These are phyloP conservation scores for Amphibalanus amphitrite DNA, from an alignment of 1,140 invertebrate species.

Conservation along the genomic window DNA sequence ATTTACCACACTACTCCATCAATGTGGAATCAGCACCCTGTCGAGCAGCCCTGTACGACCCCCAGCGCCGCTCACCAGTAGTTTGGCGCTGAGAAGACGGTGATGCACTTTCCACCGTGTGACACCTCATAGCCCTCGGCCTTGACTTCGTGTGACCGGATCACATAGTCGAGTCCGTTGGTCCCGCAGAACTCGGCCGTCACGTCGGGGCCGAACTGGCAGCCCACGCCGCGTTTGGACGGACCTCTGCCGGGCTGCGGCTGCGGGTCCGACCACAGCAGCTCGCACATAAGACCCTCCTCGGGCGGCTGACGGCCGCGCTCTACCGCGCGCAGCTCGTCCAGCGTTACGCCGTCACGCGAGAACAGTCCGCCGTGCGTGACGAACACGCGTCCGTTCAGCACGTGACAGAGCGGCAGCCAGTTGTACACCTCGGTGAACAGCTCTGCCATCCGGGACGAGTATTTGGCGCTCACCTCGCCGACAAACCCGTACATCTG, in stretches of 20 bases:
- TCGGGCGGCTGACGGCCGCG: no score
- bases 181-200: slow-evolving; percentile 65
- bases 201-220: slow-evolving; percentile 97
- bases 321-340: slow-evolving; percentile 73
- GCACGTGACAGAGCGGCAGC: slow-evolving; percentile 86
- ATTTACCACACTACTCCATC: not conserved
- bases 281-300: slow-evolving; percentile 90
- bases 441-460: slow-evolving; percentile 79
- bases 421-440: slow-evolving; percentile 99
- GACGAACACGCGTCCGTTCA: slow-evolving; percentile 68
- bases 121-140: slow-evolving; percentile 85
- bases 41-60: not conserved
- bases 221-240: slow-evolving; percentile 91
- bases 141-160: slow-evolving; percentile 97
- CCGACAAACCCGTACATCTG: slow-evolving; percentile 99
- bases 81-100: slow-evolving; percentile 95
- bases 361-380: slow-evolving; percentile 93
- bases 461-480: slow-evolving; percentile 92
- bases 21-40: not conserved
- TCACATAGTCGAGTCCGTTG: slow-evolving; percentile 83
- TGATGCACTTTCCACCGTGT: slow-evolving; percentile 87
- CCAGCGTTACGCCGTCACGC: slow-evolving; percentile 67
- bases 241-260: slow-evolving; percentile 62
- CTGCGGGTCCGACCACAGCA: slow-evolving; percentile 97
- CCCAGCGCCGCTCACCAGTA: slow-evolving; percentile 60